These are phyloP conservation scores for Cyprinodon diabolis DNA, from an alignment of 2,797 vertebrate species.

Conservation along the genomic window DNA sequence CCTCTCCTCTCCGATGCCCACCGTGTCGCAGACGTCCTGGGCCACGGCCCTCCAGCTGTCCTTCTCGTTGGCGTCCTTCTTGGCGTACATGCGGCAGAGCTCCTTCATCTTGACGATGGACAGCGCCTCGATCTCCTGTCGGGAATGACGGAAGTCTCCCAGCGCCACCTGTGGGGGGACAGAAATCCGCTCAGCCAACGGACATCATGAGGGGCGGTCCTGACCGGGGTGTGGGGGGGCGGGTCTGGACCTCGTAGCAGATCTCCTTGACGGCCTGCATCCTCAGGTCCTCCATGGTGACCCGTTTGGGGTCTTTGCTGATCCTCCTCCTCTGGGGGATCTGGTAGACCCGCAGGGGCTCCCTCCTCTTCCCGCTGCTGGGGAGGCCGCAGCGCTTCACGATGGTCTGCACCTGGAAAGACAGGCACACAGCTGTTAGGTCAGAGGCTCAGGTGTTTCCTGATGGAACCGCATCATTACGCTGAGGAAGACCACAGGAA, in stretches of 20 bases:
- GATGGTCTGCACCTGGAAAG: conserved; percentile 77
- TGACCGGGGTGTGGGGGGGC: too few relatives aligned
- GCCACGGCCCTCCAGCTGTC: conserved; percentile 87
- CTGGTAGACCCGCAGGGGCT: conserved; percentile 88
- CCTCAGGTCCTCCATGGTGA: conserved; percentile 87
- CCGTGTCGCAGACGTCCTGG: conserved; percentile 90
- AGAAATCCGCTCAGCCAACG: neutral
- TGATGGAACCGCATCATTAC: too few relatives aligned
- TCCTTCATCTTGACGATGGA: conserved; percentile 93
- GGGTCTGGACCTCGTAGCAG: conserved; percentile 84
- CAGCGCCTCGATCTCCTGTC: conserved; percentile 88
- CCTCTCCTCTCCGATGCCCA: conserved; percentile 84
- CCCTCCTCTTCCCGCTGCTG: conserved; percentile 88
- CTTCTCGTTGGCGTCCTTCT: conserved; percentile 79
- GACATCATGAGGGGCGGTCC: too few relatives aligned
- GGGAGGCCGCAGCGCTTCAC: conserved; percentile 89
- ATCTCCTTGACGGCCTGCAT: conserved; percentile 93
- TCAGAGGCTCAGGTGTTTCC: too few relatives aligned
- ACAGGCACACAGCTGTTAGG: neutral
- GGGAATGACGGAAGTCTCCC: conserved; percentile 88
- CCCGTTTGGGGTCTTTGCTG: conserved; percentile 85
- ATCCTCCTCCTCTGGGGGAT: conserved; percentile 89
- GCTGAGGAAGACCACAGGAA: too few relatives aligned
- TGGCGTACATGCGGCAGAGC: conserved; percentile 86
- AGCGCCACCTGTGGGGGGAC: conserved; percentile 83